Percentiles rank a stretch among this genome's conserved stretches.
Conservation (phyloP, 2,888 invertebrate species). For the Abscondita cerata region DNA sequence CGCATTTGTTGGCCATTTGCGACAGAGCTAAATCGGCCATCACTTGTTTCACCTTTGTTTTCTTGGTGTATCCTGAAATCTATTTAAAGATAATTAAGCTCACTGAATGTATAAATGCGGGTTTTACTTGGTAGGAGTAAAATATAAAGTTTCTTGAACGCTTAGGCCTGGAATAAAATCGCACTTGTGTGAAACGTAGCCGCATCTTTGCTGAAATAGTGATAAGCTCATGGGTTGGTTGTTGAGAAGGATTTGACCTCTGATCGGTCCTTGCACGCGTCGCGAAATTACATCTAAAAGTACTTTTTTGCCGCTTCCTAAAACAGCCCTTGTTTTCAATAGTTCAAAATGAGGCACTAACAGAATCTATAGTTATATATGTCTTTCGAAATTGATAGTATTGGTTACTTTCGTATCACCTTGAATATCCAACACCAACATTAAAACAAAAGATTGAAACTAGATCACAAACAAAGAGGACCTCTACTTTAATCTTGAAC, state of each 20-base stretch:
- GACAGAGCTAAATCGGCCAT: constrained; percentile 93
- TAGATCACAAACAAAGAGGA: no score
- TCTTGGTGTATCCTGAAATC: constrained; percentile 78
- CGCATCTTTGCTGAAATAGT: constrained; percentile 85
- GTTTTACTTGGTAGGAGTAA: constrained; percentile 77
- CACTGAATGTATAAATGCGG: no score
- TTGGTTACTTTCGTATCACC: no score
- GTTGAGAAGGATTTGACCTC: constrained; percentile 90
- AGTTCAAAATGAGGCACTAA: no score
- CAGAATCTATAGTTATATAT: no score
- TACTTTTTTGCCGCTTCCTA: constrained; percentile 94
- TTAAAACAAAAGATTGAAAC: no score
- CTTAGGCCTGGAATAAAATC: constrained; percentile 85
- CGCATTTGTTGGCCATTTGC: constrained; percentile 85
- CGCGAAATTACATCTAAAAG: constrained; percentile 90
- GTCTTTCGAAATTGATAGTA: no score
- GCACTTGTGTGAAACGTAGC: constrained; percentile 87
- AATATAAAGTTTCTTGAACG: constrained; percentile 83
- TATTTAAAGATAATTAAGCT: constrained; percentile 46
- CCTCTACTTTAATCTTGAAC: no score
- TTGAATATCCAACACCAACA: no score
- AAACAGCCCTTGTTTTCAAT: no score
- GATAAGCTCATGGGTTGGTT: constrained; percentile 82
- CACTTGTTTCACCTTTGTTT: constrained; percentile 88
- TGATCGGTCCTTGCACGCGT: constrained; percentile 78